Evolutionary conservation across 1,140 invertebrate genomes (phyloP).

Genomic region (Propsilocerus akamusi): DNA sequence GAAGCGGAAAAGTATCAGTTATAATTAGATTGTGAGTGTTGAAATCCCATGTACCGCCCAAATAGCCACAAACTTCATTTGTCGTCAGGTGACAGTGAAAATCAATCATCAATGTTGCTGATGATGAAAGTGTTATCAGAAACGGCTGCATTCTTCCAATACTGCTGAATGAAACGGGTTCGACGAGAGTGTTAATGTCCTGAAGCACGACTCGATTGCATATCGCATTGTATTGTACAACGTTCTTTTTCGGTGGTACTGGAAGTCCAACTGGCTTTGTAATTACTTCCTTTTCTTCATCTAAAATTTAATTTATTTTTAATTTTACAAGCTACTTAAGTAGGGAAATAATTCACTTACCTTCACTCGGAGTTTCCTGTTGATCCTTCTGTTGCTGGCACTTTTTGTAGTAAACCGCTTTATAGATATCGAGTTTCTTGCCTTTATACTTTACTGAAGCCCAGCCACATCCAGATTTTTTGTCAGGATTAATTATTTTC

Average conservation of each 20-base stretch:
- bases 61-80: slow-evolving; percentile 83
- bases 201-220: slow-evolving; percentile 47
- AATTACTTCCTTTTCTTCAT: slow-evolving; percentile 29
- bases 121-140: slow-evolving; percentile 70
- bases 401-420: slow-evolving; percentile 63
- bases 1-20: slow-evolving; percentile 75
- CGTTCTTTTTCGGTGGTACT: slow-evolving; percentile 34
- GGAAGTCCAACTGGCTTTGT: slow-evolving; percentile 13
- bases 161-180: slow-evolving; percentile 69
- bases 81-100: slow-evolving; percentile 85
- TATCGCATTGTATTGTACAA: slow-evolving; percentile 47
- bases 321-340: not conserved
- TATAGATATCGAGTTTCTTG: slow-evolving; percentile 71
- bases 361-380: slow-evolving; percentile 22
- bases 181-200: slow-evolving; percentile 74
- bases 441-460: slow-evolving; percentile 67
- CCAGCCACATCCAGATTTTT: slow-evolving; percentile 84
- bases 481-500: slow-evolving; percentile 74
- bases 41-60: slow-evolving; percentile 87
- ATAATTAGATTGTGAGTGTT: slow-evolving; percentile 83
- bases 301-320: not conserved
- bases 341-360: slow-evolving; percentile 7
- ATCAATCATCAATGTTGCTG: slow-evolving; percentile 74
- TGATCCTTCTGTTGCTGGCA: slow-evolving; percentile 34
- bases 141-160: slow-evolving; percentile 85